Conservation (phyloP, 2,797 vertebrate genomes). For the Gymnocypris eckloni region DNA sequence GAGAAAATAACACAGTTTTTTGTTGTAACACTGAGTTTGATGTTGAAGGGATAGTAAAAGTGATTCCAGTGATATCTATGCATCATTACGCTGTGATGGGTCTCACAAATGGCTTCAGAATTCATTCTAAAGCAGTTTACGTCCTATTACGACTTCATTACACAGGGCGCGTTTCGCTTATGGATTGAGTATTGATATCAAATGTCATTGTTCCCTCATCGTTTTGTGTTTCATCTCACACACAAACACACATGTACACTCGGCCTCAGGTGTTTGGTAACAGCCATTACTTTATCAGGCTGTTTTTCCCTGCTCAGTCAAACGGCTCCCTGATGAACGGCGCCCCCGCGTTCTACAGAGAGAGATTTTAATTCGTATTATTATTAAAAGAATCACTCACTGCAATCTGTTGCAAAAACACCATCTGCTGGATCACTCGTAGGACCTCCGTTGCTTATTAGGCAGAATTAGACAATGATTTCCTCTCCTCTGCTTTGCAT, state of each 20-base stretch:
- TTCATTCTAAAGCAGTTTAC: constrained; percentile 32
- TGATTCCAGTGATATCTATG: constrained; percentile 26
- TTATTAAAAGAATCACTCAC: constrained; percentile 74
- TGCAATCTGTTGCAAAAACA: constrained; percentile 74
- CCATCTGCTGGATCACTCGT: constrained; percentile 70
- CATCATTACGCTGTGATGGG: constrained; percentile 17
- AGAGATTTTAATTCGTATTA: constrained; percentile 74
- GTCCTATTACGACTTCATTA: constrained; percentile 35
- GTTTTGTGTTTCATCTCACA: constrained; percentile 35
- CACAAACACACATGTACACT: not conserved
- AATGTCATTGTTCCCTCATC: constrained; percentile 22
- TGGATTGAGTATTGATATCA: constrained; percentile 13
- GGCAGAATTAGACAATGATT: constrained; percentile 73
- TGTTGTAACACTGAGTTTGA: not conserved
- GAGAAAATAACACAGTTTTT: not conserved
- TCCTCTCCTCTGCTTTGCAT: constrained; percentile 60
- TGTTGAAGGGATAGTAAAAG: not conserved
- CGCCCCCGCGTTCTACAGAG: constrained; percentile 63
- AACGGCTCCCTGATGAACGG: constrained; percentile 67
- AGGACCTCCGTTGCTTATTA: constrained; percentile 71
- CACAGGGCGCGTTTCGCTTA: constrained; percentile 1
- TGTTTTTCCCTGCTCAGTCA: constrained; percentile 66
- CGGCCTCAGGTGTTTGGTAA: constrained; percentile 68
- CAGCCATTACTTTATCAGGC: constrained; percentile 65
- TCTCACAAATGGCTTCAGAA: constrained; percentile 11